Evolutionary conservation across 2,113 vertebrate species (phyloP).

Genomic region (Pedionomus torquatus): DNA sequence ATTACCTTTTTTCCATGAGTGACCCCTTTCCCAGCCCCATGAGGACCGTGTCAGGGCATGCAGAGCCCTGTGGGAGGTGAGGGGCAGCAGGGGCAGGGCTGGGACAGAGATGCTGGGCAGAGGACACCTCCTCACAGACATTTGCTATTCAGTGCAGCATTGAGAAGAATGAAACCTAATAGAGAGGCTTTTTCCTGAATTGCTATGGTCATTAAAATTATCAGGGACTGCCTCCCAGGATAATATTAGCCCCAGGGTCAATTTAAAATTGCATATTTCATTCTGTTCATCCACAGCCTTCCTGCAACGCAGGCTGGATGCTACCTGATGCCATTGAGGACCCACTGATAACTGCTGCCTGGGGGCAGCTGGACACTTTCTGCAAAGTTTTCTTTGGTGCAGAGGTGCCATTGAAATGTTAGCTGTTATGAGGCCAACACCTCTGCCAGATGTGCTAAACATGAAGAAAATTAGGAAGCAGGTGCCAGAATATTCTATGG

Average conservation of each 20-base stretch:
- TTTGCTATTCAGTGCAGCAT: background rate
- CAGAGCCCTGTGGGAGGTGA: background rate
- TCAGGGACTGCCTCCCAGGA: background rate
- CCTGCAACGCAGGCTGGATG: background rate
- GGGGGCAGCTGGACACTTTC: background rate
- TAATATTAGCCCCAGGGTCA: background rate
- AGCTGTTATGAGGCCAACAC: background rate
- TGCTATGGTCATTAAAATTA: background rate
- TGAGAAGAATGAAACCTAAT: background rate
- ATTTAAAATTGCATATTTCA: background rate
- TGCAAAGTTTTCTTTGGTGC: background rate
- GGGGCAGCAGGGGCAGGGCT: background rate
- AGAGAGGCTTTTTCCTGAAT: background rate
- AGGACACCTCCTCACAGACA: background rate
- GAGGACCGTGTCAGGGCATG: background rate
- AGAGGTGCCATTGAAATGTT: background rate
- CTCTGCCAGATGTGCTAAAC: background rate
- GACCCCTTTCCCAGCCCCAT: fast-evolving
- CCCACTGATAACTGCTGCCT: background rate
- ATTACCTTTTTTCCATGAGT: background rate
- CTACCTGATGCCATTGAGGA: background rate
- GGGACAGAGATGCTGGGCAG: background rate
- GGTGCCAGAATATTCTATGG: background rate
- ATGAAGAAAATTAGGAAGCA: background rate
- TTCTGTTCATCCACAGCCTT: background rate